These are phyloP conservation scores for Sesamia inferens DNA, from an alignment of 2,888 invertebrate genomes.

Conservation along the genomic window DNA sequence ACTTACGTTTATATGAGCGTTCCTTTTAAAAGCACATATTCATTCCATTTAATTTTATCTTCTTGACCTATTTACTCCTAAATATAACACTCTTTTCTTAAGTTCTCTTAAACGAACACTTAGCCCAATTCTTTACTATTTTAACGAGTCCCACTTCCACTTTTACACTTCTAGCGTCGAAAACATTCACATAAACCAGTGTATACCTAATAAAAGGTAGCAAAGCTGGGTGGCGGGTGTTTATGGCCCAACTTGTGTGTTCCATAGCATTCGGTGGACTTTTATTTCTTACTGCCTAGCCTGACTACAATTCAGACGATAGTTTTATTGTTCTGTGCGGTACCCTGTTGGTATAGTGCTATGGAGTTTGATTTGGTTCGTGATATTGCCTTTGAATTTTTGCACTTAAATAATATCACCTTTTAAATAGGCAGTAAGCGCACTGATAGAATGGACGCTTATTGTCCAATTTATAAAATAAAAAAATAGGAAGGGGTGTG, in stretches of 20 bases:
- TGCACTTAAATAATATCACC: not conserved
- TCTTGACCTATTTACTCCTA: not conserved
- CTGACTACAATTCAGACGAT: slow-evolving; percentile 29
- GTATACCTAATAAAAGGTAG: slow-evolving; percentile 67
- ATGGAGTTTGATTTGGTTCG: not conserved
- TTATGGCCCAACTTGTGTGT: slow-evolving; percentile 76
- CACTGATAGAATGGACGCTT: too few species aligned
- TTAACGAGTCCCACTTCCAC: slow-evolving; percentile 15
- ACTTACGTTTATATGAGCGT: too few species aligned
- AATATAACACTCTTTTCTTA: not conserved
- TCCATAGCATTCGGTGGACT: slow-evolving; percentile 62
- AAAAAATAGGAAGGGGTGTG: too few species aligned
- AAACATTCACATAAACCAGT: slow-evolving; percentile 40
- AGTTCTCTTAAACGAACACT: not conserved
- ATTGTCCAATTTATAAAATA: too few species aligned
- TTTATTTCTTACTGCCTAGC: slow-evolving; percentile 56
- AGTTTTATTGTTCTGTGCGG: slow-evolving; percentile 29
- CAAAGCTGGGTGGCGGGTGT: slow-evolving; percentile 74
- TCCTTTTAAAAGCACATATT: not conserved
- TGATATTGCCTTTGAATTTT: not conserved
- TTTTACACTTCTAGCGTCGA: slow-evolving; percentile 27
- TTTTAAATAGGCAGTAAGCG: too few species aligned
- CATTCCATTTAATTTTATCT: not conserved
- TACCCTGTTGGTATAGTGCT: not conserved
- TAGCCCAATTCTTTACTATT: not conserved